These are phyloP conservation scores for Acrossocheilus fasciatus DNA, from an alignment of 2,797 vertebrate genomes.

Conservation along the genomic window DNA sequence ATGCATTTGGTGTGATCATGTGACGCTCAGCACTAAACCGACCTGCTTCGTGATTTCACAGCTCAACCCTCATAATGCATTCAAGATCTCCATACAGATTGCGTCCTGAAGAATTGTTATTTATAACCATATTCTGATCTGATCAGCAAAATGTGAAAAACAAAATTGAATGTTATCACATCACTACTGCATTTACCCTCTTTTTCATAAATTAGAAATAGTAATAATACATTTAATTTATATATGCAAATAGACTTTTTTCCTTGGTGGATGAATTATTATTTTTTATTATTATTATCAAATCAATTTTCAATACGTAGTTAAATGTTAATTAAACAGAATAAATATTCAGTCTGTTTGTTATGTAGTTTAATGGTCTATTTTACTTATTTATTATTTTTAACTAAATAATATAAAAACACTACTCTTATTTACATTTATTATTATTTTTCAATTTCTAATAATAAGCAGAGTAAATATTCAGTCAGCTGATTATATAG, in stretches of 20 bases:
- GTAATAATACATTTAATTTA: neutral
- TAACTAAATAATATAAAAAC: too few species aligned
- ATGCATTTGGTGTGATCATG: neutral
- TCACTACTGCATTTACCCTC: neutral
- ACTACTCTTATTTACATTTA: too few species aligned
- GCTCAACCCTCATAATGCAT: constrained; percentile 7
- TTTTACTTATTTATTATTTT: too few species aligned
- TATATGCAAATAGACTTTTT: neutral
- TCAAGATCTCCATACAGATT: neutral
- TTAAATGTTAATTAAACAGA: neutral
- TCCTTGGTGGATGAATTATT: neutral
- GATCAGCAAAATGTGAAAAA: neutral
- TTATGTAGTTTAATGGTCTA: neutral
- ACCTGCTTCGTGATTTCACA: neutral
- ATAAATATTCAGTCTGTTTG: neutral
- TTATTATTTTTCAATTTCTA: too few species aligned
- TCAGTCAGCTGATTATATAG: too few species aligned
- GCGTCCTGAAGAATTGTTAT: neutral
- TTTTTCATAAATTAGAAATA: neutral
- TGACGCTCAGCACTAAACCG: neutral
- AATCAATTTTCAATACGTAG: neutral
- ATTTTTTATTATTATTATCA: neutral
- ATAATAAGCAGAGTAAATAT: too few species aligned
- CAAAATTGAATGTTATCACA: too few species aligned
- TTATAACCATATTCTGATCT: neutral